Base-by-base conservation (phyloP, 2,888 invertebrate genomes). In the Diploptera punctata region DNA sequence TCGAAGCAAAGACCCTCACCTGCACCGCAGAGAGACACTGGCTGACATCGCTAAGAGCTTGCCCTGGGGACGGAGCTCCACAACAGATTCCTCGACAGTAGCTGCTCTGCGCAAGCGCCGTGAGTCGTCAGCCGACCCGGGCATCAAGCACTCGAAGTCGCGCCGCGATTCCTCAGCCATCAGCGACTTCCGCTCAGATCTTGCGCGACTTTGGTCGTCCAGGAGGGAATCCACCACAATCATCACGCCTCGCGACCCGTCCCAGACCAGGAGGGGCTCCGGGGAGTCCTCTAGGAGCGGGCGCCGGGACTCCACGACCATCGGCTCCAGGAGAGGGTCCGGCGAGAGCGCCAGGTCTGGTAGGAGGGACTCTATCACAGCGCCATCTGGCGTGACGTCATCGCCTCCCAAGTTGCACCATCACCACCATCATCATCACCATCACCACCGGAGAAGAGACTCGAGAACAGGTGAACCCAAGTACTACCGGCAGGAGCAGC, bases 111-210 rank as follows among this genome's bases (percentile, higher is more conserved):
- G 92, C 43, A 94, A 94, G 79, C 87, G 95, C n/a, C 87, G 95
- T 67, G 95, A 95, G 81, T 94, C 94, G 26, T 94, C 94, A 73
- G 94, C 93, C 60, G 95, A 95, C 82, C 93, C 94, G 0, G 93
- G 94, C 65, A 19, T 62, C 13, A 68, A 68, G 33, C 29, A 47
- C 2, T 13, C 57, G n/a, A 67, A 47, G 67, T 26, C 92, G 2
- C 87, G 93, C 16, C 86, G 92, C 10, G 93, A 93, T 78, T 93
- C 93, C 18, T 52, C 69, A 10, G 38, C 67, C 29, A 67, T 67
- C 18, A 44, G 52, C 3, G 69, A 65, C 65, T 62, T 73, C 54
- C 69, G 68, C 68, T 87, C 90, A 10, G 94, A 94, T 78, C 88
- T 93, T 73, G 89, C 91, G 0, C 89, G 87, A 73, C 83, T 90